phyloP scores from a whole-genome alignment of 1,140 invertebrate species.

The Cephus cinctus region DNA sequence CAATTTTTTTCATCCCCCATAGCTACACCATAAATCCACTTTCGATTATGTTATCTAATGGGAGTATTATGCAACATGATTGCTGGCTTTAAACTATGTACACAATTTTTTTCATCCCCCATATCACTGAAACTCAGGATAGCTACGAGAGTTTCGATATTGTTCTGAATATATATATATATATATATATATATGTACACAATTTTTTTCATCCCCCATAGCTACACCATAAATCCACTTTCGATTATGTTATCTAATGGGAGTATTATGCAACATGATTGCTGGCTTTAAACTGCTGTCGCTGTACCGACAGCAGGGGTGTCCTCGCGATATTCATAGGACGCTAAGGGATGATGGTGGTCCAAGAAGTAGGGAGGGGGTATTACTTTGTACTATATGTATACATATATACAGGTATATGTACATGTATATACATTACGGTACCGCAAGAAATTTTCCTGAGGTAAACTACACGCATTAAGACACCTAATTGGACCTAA shows the following conservation, averaged over 20 bases:
- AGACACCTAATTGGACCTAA: constrained; percentile 11
- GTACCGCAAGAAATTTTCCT: too few relatives aligned
- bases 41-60: constrained; percentile 56
- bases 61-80: constrained; percentile 52
- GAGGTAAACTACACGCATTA: too few relatives aligned
- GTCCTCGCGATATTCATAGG: constrained; percentile 1
- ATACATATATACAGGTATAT: too few relatives aligned
- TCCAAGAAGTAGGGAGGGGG: background rate
- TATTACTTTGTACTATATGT: too few relatives aligned
- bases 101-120: constrained; percentile 25
- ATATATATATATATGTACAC: too few relatives aligned
- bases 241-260: constrained; percentile 55
- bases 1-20: constrained; percentile 23
- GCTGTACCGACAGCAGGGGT: constrained; percentile 5
- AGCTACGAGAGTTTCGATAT: too few relatives aligned
- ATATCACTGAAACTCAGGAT: too few relatives aligned
- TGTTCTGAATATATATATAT: too few relatives aligned
- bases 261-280: constrained; percentile 53
- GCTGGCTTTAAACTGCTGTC: constrained; percentile 45
- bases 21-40: constrained; percentile 46
- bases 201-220: constrained; percentile 22
- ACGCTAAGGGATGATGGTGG: background rate
- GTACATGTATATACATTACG: too few relatives aligned
- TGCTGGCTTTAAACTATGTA: constrained; percentile 52
- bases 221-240: constrained; percentile 48